A percentile compares a stretch with the other conserved stretches of the same genome.
Conservation (phyloP, 2,888 invertebrate species). For the Andrena haemorrhoa region DNA sequence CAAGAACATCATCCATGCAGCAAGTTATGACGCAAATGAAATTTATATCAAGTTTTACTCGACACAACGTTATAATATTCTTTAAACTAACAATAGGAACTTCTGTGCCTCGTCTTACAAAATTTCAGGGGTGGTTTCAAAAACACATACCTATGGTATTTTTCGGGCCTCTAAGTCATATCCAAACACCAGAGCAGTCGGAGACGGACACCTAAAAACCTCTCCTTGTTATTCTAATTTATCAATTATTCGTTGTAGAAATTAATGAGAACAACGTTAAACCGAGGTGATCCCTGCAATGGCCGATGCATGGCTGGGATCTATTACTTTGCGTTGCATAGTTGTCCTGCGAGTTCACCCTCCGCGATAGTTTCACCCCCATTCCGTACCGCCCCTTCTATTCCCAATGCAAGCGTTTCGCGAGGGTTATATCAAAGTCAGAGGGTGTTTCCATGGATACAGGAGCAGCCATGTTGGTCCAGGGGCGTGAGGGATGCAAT, state of each 20-base stretch:
- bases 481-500: constrained; percentile 73
- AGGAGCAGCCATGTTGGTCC: constrained; percentile 75
- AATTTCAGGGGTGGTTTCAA: too few relatives aligned
- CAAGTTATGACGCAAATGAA: too few relatives aligned
- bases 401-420: constrained; percentile 41
- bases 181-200: too few relatives aligned
- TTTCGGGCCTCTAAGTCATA: too few relatives aligned
- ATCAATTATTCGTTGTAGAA: not conserved
- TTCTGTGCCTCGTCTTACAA: too few relatives aligned
- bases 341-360: constrained; percentile 49
- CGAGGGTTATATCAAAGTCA: constrained; percentile 34
- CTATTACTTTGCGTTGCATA: constrained; percentile 28
- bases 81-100: too few relatives aligned
- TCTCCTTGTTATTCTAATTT: not conserved
- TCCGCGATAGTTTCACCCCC: constrained; percentile 49
- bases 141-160: too few relatives aligned
- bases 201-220: too few relatives aligned
- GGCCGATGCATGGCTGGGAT: constrained; percentile 43
- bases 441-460: constrained; percentile 76
- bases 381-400: constrained; percentile 53
- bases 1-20: too few relatives aligned
- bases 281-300: constrained; percentile 38
- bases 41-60: too few relatives aligned
- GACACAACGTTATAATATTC: too few relatives aligned
- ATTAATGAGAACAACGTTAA: constrained; percentile 22